These are phyloP conservation scores for Lasiommata megera DNA, from an alignment of 2,888 invertebrate genomes.

Conservation along the genomic window DNA sequence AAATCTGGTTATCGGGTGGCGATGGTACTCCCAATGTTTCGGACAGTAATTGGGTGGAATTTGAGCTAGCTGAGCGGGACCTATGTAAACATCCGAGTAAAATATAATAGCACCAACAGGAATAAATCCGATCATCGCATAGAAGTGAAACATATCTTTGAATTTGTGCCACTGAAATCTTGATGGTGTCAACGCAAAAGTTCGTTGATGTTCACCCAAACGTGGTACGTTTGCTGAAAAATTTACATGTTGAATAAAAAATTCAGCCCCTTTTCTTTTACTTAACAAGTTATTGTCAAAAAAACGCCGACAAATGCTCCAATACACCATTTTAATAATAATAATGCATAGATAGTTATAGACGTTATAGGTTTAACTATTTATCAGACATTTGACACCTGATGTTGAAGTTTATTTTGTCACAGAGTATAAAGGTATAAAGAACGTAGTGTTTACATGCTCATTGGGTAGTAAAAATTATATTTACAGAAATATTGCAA, in stretches of 20 bases:
- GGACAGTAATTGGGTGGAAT: slow-evolving; percentile 92
- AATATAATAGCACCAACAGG: slow-evolving; percentile 84
- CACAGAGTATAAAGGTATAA: too few species aligned
- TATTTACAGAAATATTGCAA: too few species aligned
- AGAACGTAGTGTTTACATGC: too few species aligned
- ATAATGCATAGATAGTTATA: background rate
- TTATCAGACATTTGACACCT: background rate
- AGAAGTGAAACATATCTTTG: slow-evolving; percentile 91
- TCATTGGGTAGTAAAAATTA: too few species aligned
- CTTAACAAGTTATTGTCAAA: slow-evolving; percentile 5
- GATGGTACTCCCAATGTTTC: slow-evolving; percentile 93
- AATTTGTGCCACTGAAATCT: slow-evolving; percentile 92
- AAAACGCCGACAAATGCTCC: slow-evolving; percentile 2
- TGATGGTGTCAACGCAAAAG: slow-evolving; percentile 84
- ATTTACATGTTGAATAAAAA: slow-evolving; percentile 57
- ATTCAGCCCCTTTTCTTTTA: slow-evolving; percentile 23
- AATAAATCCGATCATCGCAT: slow-evolving; percentile 87
- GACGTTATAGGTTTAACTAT: background rate
- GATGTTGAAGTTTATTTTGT: too few species aligned
- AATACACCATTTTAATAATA: slow-evolving; percentile 3
- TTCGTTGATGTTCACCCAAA: slow-evolving; percentile 75
- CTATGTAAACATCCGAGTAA: slow-evolving; percentile 88
- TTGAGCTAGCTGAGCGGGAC: slow-evolving; percentile 89
- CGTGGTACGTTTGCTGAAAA: slow-evolving; percentile 60
- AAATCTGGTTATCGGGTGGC: slow-evolving; percentile 73